Evolutionary conservation across 1,140 invertebrate genomes (phyloP).

Genomic region (Aricia agestis): DNA sequence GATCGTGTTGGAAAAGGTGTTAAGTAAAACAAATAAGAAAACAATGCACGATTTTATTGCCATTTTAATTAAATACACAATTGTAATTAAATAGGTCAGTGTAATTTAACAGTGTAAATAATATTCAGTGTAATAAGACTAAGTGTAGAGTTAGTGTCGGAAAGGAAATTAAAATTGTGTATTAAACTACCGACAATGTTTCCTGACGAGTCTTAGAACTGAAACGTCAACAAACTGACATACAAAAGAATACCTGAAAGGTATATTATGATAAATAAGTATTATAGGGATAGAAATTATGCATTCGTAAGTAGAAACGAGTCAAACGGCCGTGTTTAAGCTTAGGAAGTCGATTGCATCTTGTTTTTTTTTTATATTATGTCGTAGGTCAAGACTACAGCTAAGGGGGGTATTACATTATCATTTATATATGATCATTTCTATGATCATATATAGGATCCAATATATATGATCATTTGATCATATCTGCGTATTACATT

Average conservation of each 20-base stretch:
- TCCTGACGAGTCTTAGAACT: slow-evolving; percentile 57
- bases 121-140: slow-evolving; percentile 33
- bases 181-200: slow-evolving; percentile 52
- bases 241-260: slow-evolving; percentile 45
- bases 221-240: slow-evolving; percentile 50
- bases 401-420: no score
- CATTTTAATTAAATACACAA: slow-evolving; percentile 71
- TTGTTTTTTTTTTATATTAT: no score
- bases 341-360: background rate
- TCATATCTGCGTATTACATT: no score
- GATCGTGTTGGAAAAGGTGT: background rate
- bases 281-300: slow-evolving; percentile 10
- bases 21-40: slow-evolving; percentile 34
- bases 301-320: background rate
- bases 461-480: no score
- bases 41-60: slow-evolving; percentile 68
- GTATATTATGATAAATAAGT: slow-evolving; percentile 15
- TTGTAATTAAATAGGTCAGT: slow-evolving; percentile 62
- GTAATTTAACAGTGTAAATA: slow-evolving; percentile 40
- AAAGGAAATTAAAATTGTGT: slow-evolving; percentile 66
- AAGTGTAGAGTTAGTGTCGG: slow-evolving; percentile 44
- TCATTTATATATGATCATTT: no score
- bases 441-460: no score
- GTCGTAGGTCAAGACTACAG: background rate
- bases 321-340: background rate